Conservation (phyloP, 2,888 invertebrate species). For the Drosophila neonasuta region DNA sequence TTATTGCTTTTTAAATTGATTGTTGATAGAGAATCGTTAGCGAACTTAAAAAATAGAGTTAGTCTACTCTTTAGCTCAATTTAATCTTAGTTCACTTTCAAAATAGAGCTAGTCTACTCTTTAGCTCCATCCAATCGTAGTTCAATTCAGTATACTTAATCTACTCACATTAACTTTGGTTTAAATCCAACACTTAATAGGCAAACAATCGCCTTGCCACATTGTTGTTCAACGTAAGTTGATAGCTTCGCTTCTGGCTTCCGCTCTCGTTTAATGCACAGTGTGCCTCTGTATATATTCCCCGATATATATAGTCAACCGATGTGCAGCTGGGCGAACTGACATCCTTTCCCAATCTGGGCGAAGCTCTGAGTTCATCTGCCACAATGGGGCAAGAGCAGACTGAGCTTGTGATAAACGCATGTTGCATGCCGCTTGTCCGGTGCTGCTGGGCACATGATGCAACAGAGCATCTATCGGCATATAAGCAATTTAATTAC, state of each 20-base stretch:
- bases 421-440: slow-evolving; percentile 45
- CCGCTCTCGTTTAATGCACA: not conserved
- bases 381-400: slow-evolving; percentile 23
- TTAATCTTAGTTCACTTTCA: too few relatives aligned
- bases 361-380: slow-evolving; percentile 46
- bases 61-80: too few relatives aligned
- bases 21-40: too few relatives aligned
- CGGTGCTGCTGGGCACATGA: slow-evolving; percentile 46
- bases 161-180: not conserved
- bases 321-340: slow-evolving; percentile 40
- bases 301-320: slow-evolving; percentile 32
- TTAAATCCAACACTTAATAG: not conserved
- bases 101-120: too few relatives aligned
- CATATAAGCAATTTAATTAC: not conserved
- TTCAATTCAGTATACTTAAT: too few relatives aligned
- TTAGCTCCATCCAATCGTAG: too few relatives aligned
- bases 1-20: too few relatives aligned
- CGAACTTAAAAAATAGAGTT: too few relatives aligned
- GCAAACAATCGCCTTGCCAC: slow-evolving; percentile 38
- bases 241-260: slow-evolving; percentile 1
- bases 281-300: not conserved
- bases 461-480: slow-evolving; percentile 22
- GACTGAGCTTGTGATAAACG: slow-evolving; percentile 31
- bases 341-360: slow-evolving; percentile 44
- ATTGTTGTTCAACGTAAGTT: slow-evolving; percentile 49